Base-by-base conservation (phyloP, 2,888 invertebrate genomes). In the Anaspis maculata region DNA sequence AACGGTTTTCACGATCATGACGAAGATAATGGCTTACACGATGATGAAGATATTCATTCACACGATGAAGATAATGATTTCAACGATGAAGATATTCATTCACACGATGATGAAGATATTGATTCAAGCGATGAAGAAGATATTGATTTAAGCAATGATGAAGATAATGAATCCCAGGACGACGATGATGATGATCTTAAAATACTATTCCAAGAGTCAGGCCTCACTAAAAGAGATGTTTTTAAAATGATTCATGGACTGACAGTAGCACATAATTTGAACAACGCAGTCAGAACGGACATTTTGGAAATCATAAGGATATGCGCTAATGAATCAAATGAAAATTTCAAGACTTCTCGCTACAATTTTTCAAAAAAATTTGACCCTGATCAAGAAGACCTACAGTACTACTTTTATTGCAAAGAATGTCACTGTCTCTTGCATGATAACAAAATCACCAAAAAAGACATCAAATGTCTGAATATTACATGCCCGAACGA, bases 361-460 rank as follows among this genome's bases (percentile, higher is more conserved):
- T 24, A 24, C 11, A 5, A 11, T 24, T 24, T 24, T 24, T 24
- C 24, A 9, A 24, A 24, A 24, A 9, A 7, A 11, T 24, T 24
- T 10, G 24, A 24, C 10, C 24, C 24, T 9, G 11, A 5, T 10
- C 4, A 24, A 10, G 24, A 24, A 24, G 24, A 24, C 12, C 12
- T 24, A 10, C 4, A 24, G 10, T 24, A 24, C 11, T 5, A 7
- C 4, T 24, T 24, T 11, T 24, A 24, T 10, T 24, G 30, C 23
- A 30, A 30, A 22, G 13, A 9, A 13, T 21, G 21, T 19, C 4
- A 30, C 13, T 9, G 30, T 13, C 22, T 3, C 5, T 27, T 27
- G 27, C 11, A 14, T 27, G 13, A 27, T 19, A 11, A 5, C 9
- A 9, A 4, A 11, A 7, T 24, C 12, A 10, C 9, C 9, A 19